Percentiles rank a stretch among this genome's conserved stretches.
These are phyloP conservation scores for Hydrochoerus hydrochaeris DNA, from an alignment of 2,113 vertebrate genomes.

Conservation along the genomic window DNA sequence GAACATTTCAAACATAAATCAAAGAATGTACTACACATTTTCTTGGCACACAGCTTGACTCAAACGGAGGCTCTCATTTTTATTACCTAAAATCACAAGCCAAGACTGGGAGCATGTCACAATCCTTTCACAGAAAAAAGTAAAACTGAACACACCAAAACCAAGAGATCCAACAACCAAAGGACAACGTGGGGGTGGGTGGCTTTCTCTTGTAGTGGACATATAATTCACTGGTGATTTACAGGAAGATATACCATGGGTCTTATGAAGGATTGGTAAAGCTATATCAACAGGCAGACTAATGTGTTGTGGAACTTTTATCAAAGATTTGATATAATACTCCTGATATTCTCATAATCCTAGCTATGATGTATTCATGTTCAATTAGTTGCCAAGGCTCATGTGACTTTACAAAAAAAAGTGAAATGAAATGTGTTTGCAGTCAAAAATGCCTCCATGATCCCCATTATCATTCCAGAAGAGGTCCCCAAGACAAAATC, in stretches of 20 bases:
- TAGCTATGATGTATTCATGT: no score
- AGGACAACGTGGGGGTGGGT: neutral
- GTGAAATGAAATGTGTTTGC: no score
- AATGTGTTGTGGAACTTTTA: no score
- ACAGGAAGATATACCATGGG: neutral
- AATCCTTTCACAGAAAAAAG: neutral
- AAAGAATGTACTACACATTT: neutral
- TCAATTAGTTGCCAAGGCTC: no score
- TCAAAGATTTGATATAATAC: no score
- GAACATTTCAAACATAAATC: neutral
- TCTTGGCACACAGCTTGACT: neutral
- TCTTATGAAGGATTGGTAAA: no score
- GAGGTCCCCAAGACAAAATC: no score
- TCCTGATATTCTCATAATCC: no score
- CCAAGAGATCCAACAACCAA: neutral
- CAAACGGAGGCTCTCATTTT: accelerated
- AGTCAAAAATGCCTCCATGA: no score
- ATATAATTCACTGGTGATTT: neutral
- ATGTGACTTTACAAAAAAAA: no score
- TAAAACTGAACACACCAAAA: neutral
- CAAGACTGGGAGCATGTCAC: neutral
- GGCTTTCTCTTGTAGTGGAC: neutral
- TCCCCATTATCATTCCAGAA: no score
- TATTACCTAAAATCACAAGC: neutral
- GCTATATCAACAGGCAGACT: no score